Conservation (phyloP, 2,113 vertebrate species). For the Himantopus leucocephalus region DNA sequence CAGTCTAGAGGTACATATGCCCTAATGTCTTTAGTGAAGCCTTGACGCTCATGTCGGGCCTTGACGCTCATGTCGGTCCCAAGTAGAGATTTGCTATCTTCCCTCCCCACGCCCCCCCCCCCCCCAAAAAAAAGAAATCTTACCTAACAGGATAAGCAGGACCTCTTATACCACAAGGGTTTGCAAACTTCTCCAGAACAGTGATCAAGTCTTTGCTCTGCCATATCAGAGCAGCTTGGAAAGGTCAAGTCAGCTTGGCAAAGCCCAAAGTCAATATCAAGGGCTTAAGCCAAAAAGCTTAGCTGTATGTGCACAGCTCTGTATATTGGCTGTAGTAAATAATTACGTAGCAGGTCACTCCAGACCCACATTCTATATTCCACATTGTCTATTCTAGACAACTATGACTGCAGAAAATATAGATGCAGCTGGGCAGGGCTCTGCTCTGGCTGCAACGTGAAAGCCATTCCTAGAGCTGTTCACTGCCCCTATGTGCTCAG, state of each 20-base stretch:
- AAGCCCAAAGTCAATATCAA: not conserved
- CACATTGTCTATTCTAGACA: not conserved
- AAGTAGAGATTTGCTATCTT: not conserved
- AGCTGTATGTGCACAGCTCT: not conserved
- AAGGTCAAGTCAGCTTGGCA: not conserved
- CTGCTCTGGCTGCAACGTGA: not conserved
- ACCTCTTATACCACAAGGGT: not conserved
- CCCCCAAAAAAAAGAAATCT: not conserved
- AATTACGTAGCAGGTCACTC: not conserved
- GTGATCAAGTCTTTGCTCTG: not conserved
- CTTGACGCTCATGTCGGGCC: not conserved
- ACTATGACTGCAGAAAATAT: not conserved
- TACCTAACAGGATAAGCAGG: not conserved
- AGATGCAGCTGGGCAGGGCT: not conserved
- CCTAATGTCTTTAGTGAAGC: not conserved
- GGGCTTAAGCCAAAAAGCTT: not conserved
- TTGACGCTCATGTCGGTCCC: rapidly evolving
- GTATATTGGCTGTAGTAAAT: not conserved
- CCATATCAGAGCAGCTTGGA: not conserved
- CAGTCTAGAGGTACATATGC: not conserved
- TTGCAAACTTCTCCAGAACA: not conserved
- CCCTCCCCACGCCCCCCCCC: rapidly evolving
- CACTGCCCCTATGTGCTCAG: rapidly evolving
- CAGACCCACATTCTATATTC: not conserved
- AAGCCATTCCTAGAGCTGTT: not conserved